Conservation (phyloP, 2,888 invertebrate genomes). For the Melinopterus prodromus region DNA sequence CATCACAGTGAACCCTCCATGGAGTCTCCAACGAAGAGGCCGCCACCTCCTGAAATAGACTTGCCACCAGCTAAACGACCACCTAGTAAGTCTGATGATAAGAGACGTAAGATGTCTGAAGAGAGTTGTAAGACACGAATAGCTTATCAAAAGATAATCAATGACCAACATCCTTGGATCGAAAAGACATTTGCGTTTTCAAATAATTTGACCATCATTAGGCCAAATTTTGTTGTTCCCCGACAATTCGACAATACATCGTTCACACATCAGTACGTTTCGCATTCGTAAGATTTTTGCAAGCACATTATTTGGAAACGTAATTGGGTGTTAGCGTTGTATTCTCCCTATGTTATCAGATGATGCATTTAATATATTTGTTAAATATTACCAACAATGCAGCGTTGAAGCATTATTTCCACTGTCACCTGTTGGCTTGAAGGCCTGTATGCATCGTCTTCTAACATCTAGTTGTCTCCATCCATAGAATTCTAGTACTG, state of each 20-base stretch:
- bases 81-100: slow-evolving; percentile 70
- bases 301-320: too few relatives aligned
- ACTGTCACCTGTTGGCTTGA: too few relatives aligned
- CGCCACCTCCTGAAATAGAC: slow-evolving; percentile 74
- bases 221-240: not conserved
- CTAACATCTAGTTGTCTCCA: not conserved
- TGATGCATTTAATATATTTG: not conserved
- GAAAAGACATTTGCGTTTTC: too few relatives aligned
- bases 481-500: not conserved
- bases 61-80: slow-evolving; percentile 85
- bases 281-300: too few relatives aligned
- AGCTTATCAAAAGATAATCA: not conserved
- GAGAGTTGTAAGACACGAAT: not conserved
- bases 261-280: too few relatives aligned
- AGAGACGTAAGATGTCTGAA: not conserved
- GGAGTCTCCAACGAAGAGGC: slow-evolving; percentile 65
- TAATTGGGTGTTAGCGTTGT: not conserved
- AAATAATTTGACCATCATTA: too few relatives aligned
- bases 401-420: too few relatives aligned
- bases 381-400: too few relatives aligned
- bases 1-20: slow-evolving; percentile 33
- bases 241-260: too few relatives aligned
- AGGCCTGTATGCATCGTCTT: too few relatives aligned
- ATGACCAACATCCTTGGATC: too few relatives aligned
- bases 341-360: not conserved